Evolutionary conservation across 2,888 invertebrate species (phyloP).

Genomic region (Troglohyphantes excavatus): DNA sequence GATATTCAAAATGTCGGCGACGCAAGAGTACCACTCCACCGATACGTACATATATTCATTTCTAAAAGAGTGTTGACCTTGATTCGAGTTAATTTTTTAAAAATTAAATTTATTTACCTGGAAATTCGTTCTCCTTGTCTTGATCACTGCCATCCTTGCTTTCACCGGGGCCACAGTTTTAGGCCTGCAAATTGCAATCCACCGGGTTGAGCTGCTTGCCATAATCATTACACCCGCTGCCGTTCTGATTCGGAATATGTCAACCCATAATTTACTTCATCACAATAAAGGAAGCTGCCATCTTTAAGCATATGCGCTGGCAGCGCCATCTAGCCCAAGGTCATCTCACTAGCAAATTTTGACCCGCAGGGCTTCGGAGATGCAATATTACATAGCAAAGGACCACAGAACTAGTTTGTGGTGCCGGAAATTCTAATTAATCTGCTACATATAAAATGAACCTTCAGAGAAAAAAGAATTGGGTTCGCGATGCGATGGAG

Average conservation of each 20-base stretch:
- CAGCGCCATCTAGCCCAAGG: conserved; percentile 79
- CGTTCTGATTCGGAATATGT: conserved; percentile 79
- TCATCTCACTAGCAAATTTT: conserved; percentile 77
- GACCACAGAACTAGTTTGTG: conserved; percentile 61
- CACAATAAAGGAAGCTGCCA: conserved; percentile 79
- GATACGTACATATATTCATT: conserved; percentile 75
- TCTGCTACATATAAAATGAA: conserved; percentile 47
- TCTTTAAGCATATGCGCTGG: conserved; percentile 76
- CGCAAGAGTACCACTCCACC: conserved; percentile 58
- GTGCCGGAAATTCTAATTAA: conserved; percentile 73
- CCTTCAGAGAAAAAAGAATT: not conserved
- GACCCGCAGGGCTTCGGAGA: conserved; percentile 64
- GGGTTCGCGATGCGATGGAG: not conserved
- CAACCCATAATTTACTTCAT: conserved; percentile 79
- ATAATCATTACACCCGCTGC: conserved; percentile 72
- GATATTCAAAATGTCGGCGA: conserved; percentile 79
- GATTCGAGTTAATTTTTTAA: conserved; percentile 72
- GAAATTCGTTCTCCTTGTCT: conserved; percentile 13
- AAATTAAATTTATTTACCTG: conserved; percentile 70
- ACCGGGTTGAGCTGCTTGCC: conserved; percentile 71
- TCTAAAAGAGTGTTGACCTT: conserved; percentile 70
- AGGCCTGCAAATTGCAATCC: conserved; percentile 70
- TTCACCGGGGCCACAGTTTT: conserved; percentile 76
- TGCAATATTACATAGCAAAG: conserved; percentile 47
- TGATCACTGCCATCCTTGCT: conserved; percentile 56